Evolutionary conservation across 2,797 vertebrate genomes (phyloP), one percentile per base, ranked within the genome.

Genomic region (Myotis myotis): DNA sequence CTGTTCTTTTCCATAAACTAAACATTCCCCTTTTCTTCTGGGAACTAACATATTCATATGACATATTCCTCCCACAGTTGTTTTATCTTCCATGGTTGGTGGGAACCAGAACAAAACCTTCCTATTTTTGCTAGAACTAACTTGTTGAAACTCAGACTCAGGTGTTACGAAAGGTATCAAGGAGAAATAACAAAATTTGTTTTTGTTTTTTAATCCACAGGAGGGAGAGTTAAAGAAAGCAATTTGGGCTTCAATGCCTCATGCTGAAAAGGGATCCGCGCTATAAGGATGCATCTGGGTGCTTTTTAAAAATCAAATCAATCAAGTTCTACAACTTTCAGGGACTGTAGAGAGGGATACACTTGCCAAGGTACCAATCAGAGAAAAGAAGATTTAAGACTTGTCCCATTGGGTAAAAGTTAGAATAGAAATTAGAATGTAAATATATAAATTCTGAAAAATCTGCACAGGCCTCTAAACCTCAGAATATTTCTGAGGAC

Each of bases 281-380:
- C 8, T 38, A 66, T 86, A 92, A 92, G 89, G 91, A 91, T 84
- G 36, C 62, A 92, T 94, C 70, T 86, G 84, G 33, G 64, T 74
- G 7, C 55, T 80, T 95, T 92, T 38, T 51, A 89, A 93, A 94
- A 95, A 72, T 90, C 72, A 95, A 95, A 76, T 91, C 51, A 70
- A 94, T 60, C 25, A 80, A 64, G 33, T 92, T 92, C 49, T 84
- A 62, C 16, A 95, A 44, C 23, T 90, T 74, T 64, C 51, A 92
- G 41, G 68, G 91, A 57, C 68, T 74, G 5, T 36, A 90, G 79
- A 36, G 57, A 92, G 60, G 88, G 13, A 91, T 68, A 89, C 83
- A 93, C 51, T 95, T 96, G 36, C 12, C 68, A 87, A 95, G 68
- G 38, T 96, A 22, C 62, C 90, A 94, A 94, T 85, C 78, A 93